Evolutionary conservation across 1,140 invertebrate species (phyloP), one percentile per base, ranked within the genome.

Genomic region (Bombus soroeensis): DNA sequence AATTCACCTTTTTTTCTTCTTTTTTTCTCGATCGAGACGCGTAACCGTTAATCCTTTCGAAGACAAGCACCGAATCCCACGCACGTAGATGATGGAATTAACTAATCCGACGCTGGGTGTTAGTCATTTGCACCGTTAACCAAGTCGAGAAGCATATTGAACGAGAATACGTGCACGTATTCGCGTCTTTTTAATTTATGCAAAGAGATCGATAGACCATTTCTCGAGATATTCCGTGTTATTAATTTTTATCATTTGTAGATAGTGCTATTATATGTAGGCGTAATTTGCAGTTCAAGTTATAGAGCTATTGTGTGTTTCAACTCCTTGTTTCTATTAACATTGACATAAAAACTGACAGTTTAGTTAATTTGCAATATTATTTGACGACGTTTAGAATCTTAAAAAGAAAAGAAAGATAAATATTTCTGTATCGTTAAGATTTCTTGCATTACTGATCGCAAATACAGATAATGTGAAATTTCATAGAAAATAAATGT

Each of bases 71-170:
- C 85, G 83, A 88, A 74, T 91, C 89, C 89, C 89, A 90, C 88
- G 91, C 88, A 89, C 86, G 86, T 81, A 88, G 88, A 77, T 81
- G 78, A 84, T 47, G 81, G 90, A 92, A 93, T 94, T 93, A 91
- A 93, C 88, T 88, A 91, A 94, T 94, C 90, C 72, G 89, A 75
- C 70, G 85, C 39, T 62, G 12, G 59, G 28, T 62, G 28, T 13
- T 62, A 62, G 80, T 91, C 88, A 87, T 84, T 92, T 81, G 87
- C 87, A 89, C 92, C 91, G 89, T 93, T 93, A 93, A 91, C 87
- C 88, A 89, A 86, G 80, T 79, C 41, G 76, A 86, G 75, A 47
- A 80, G 81, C 59, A n/a, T 53, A 53, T 43, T 13, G 72, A 81
- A 81, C 78, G 59, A 81, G 59, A 53, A 18, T 74, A 28, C n/a